These are phyloP conservation scores for Rhinolophus sinicus DNA, from an alignment of 2,113 vertebrate genomes.

Conservation along the genomic window DNA sequence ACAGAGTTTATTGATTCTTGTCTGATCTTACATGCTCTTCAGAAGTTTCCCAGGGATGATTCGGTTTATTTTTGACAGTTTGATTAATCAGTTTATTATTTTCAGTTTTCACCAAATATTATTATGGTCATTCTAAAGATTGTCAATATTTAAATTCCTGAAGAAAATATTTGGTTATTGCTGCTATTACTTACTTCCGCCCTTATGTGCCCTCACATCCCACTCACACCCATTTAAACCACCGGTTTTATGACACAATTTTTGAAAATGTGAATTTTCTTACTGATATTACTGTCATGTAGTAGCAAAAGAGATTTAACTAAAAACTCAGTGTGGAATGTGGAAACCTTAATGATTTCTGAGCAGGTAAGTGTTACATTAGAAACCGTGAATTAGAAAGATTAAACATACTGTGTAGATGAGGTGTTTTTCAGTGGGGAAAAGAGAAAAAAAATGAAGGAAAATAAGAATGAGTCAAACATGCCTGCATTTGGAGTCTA, in stretches of 20 bases:
- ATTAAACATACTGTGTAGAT: background rate
- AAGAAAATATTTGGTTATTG: background rate
- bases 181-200: background rate
- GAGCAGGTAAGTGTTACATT: background rate
- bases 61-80: background rate
- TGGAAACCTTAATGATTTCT: background rate
- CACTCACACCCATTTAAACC: background rate
- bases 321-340: background rate
- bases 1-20: constrained; percentile 17
- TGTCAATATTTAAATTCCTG: background rate
- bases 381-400: background rate
- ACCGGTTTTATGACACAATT: background rate
- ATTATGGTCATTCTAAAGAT: background rate
- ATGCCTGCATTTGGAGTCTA: background rate
- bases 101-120: background rate
- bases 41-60: background rate
- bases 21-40: background rate
- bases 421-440: background rate
- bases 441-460: background rate
- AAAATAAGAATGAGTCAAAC: background rate
- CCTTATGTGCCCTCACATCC: background rate
- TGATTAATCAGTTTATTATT: constrained; percentile 5
- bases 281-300: background rate
- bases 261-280: background rate
- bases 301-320: background rate